Percentiles rank a stretch among this genome's conserved stretches.
These are phyloP conservation scores for Drosophila peninsularis DNA, from an alignment of 2,888 invertebrate species.

Conservation along the genomic window DNA sequence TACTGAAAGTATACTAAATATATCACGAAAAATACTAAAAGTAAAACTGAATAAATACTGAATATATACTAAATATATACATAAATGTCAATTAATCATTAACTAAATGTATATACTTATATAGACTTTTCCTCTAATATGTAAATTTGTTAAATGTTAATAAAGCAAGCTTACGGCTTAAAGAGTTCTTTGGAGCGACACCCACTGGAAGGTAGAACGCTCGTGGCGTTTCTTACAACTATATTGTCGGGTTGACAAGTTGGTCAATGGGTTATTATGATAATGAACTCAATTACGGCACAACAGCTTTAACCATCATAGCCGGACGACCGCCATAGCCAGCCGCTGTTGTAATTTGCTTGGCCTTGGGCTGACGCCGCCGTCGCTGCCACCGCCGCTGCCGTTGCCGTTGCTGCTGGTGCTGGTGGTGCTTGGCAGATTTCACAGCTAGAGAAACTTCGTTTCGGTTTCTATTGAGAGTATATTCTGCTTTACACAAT, in stretches of 20 bases:
- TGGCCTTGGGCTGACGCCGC: conserved; percentile 39
- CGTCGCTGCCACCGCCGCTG: neutral
- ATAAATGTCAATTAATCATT: neutral
- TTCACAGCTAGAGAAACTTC: conserved; percentile 72
- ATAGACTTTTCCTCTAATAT: neutral
- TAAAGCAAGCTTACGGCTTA: neutral
- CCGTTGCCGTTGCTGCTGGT: conserved; percentile 18
- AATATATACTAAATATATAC: neutral
- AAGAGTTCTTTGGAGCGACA: conserved; percentile 19
- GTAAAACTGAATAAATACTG: neutral
- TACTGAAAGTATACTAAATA: neutral
- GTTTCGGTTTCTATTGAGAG: conserved; percentile 50
- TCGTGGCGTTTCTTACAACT: conserved; percentile 44
- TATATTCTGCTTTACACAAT: conserved; percentile 68
- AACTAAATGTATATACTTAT: neutral
- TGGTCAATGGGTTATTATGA: conserved; percentile 81
- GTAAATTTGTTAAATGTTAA: neutral
- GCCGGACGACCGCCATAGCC: conserved; percentile 47
- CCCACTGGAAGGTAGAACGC: conserved; percentile 21
- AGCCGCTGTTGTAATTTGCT: conserved; percentile 41
- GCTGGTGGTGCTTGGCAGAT: conserved; percentile 58
- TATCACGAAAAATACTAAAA: neutral
- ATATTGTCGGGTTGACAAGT: conserved; percentile 66
- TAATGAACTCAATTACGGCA: conserved; percentile 80
- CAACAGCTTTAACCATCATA: conserved; percentile 40